phyloP scores from a whole-genome alignment of 2,888 invertebrate species.

The Cataglyphis rosenhaueri region DNA sequence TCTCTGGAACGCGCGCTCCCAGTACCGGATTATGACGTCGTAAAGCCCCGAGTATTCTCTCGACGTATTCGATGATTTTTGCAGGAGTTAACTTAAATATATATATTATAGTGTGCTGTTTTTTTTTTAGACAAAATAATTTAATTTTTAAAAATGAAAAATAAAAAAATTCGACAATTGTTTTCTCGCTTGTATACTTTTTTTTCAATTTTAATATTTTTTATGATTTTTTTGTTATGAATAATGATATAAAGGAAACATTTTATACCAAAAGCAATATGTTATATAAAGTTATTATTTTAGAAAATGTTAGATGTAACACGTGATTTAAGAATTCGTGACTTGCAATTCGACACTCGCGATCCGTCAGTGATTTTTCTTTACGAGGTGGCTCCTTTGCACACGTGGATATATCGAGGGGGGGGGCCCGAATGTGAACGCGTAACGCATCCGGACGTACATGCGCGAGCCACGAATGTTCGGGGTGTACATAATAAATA shows the following conservation, averaged over 20 bases:
- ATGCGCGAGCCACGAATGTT: conserved; percentile 64
- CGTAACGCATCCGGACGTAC: conserved; percentile 47
- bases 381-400: conserved; percentile 47
- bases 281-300: too few relatives aligned
- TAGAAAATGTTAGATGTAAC: not conserved
- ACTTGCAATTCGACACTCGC: not conserved
- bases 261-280: not conserved
- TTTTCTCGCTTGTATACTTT: not conserved
- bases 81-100: not conserved
- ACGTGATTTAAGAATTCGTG: not conserved
- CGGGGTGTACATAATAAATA: conserved; percentile 81
- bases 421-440: conserved; percentile 45
- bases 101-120: not conserved
- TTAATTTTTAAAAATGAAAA: not conserved
- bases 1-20: conserved; percentile 51
- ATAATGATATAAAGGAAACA: not conserved
- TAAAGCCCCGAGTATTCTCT: conserved; percentile 9
- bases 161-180: not conserved
- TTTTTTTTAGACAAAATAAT: not conserved
- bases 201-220: not conserved
- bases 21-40: conserved; percentile 40
- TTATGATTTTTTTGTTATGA: not conserved
- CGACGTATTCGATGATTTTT: not conserved
- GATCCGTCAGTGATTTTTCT: conserved; percentile 47
- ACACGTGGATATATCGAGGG: conserved; percentile 40